Base-by-base conservation (phyloP, 2,888 invertebrate species). In the Epicampocera succincta region DNA sequence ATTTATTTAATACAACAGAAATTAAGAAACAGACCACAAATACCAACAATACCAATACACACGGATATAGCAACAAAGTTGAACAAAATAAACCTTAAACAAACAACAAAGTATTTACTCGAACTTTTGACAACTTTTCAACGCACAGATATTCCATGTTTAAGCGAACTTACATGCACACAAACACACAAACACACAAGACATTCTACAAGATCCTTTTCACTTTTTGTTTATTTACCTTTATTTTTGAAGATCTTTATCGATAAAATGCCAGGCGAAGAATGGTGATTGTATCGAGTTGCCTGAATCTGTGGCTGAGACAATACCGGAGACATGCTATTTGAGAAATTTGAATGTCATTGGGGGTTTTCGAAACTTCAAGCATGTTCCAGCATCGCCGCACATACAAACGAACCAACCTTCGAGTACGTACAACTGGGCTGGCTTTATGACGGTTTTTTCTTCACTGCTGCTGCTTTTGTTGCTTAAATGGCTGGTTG, bases 131-230 rank as follows among this genome's bases (percentile, higher is more conserved):
- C 12, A 61, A 54, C 29, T 50, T 46, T 60, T 78, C 25, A 60
- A 44, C 52, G 38, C 17, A 60, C 33, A 15, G 2, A 56, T n/a
- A 15, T 46, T 13, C 33, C 5, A 60, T 12, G 21, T 25, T n/a
- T 44, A 19, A 11, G 13, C 33, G 8, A 33, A 33, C n/a, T 46
- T 21, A 44, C n/a, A 19, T 15, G 56, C 15, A 15, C 40, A 63
- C 12, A 52, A 8, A 33, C 9, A 6, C 8, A 33, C 9, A 29
- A 29, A 33, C 9, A 33, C 1, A 33, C n/a, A 85, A 84, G 86
- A 84, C 87, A 86, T 86, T 87, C 87, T 87, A 86, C 87, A 86
- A 87, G 88, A 89, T 89, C 89, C 89, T 88, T 89, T 85, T 87
- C 60, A 15, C 13, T 56, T 56, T 63, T 29, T 48, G 2, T 19